Base-by-base conservation (phyloP, 1,140 invertebrate genomes). In the Brachionus paranguensis region DNA sequence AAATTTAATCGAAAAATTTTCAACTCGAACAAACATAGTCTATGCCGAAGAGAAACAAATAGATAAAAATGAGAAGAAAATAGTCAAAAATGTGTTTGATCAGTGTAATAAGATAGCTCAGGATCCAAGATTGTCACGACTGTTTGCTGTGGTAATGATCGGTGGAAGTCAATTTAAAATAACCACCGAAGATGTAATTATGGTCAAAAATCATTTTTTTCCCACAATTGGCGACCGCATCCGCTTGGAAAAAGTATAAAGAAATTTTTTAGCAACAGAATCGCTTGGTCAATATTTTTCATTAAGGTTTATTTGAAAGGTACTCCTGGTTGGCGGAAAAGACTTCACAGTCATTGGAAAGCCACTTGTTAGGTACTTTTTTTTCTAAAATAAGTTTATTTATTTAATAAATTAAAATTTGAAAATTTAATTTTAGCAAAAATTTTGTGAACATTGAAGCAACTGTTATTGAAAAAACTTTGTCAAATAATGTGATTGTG, bases 281-380 rank as follows among this genome's bases (percentile, higher is more conserved):
- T 6, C 76, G 50, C 33, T 78, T 29, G 68, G 60, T 85, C 12
- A 84, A 85, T 83, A 37, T 43, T 78, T 84, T 50, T 78, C 10
- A 27, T 29, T 86, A 74, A 84, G 37, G n/a, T 10, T 17, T 47
- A 68, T 45, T 81, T 50, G 70, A 14, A 78, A 93, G 92, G 91
- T 94, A 3, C 87, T 97, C 11, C 86, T 96, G 20, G 92, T 94
- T 41, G 96, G 94, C 1, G 92, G 92, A n/a, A 92, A 91, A 85
- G 94, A 96, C 88, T 96, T 97, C 85, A 94, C 94, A 7, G 87
- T 97, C 0, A 90, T 96, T 85, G 95, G 96, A 55, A 89, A 92
- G 72, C 95, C 95, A 0, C 85, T 96, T 14, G 89, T 97, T 8
- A 93, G 94, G 87, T 90, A 72, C 12, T 41, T 33, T 8, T 91